Percentiles rank a stretch among this genome's conserved stretches.
phyloP scores from a whole-genome alignment of 2,888 invertebrate genomes.

The Adineta ricciae region DNA sequence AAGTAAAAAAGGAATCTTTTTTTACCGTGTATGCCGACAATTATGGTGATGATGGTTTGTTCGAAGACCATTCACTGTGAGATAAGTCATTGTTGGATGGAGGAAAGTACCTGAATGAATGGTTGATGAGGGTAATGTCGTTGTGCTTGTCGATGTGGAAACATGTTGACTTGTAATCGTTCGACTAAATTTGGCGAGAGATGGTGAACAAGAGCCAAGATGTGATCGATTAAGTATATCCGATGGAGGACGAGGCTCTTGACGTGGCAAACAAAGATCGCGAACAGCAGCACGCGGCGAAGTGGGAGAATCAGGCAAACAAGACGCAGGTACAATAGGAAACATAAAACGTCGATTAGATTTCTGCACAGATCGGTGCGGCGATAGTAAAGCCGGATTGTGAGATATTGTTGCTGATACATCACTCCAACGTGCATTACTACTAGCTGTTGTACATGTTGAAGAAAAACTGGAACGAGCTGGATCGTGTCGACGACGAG shows the following conservation, averaged over 20 bases:
- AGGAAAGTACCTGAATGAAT: background rate
- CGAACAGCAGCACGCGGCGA: background rate
- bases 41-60: background rate
- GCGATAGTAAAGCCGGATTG: background rate
- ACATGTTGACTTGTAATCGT: background rate
- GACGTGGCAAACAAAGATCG: background rate
- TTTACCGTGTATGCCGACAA: background rate
- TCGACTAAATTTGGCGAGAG: background rate
- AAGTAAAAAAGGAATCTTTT: too few species aligned
- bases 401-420: background rate
- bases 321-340: background rate
- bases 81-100: conserved; percentile 4
- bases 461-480: background rate
- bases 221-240: background rate
- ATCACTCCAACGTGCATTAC: background rate
- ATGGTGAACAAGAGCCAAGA: background rate
- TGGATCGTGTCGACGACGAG: background rate
- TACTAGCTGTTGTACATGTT: background rate
- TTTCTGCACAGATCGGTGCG: background rate
- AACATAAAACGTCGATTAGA: background rate
- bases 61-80: background rate
- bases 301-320: background rate
- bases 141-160: background rate
- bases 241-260: background rate
- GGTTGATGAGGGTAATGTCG: background rate